Percentiles rank a stretch among this genome's conserved stretches.
These are phyloP conservation scores for Corythaeola cristata DNA, from an alignment of 2,113 vertebrate genomes.

Conservation along the genomic window DNA sequence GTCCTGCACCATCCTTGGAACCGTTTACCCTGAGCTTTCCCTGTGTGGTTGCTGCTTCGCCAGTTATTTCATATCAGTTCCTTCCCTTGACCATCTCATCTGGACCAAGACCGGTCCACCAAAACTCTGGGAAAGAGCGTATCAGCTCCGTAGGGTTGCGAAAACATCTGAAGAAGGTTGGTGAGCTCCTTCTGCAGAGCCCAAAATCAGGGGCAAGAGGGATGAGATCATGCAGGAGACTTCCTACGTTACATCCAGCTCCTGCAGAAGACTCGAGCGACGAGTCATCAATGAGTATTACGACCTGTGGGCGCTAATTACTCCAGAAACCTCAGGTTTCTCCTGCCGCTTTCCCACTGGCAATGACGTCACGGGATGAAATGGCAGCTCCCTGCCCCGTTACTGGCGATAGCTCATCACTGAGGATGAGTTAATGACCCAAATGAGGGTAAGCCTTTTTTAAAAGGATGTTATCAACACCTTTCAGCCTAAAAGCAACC, in stretches of 20 bases:
- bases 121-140: background rate
- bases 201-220: background rate
- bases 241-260: background rate
- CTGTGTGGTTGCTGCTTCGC: background rate
- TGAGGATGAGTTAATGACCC: background rate
- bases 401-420: rapidly evolving
- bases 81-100: background rate
- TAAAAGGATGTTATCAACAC: background rate
- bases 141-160: background rate
- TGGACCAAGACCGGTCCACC: rapidly evolving
- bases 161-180: background rate
- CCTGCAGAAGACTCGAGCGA: background rate
- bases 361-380: background rate
- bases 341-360: background rate
- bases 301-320: background rate
- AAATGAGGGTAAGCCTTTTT: background rate
- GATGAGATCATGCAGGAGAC: background rate
- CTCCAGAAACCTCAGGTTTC: background rate
- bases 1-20: background rate
- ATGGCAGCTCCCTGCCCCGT: background rate
- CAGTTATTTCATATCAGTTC: background rate
- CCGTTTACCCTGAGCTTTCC: background rate
- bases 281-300: background rate
- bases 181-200: background rate
- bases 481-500: background rate